These are phyloP conservation scores for Guaruba guarouba DNA, from an alignment of 2,113 vertebrate species.

Conservation along the genomic window DNA sequence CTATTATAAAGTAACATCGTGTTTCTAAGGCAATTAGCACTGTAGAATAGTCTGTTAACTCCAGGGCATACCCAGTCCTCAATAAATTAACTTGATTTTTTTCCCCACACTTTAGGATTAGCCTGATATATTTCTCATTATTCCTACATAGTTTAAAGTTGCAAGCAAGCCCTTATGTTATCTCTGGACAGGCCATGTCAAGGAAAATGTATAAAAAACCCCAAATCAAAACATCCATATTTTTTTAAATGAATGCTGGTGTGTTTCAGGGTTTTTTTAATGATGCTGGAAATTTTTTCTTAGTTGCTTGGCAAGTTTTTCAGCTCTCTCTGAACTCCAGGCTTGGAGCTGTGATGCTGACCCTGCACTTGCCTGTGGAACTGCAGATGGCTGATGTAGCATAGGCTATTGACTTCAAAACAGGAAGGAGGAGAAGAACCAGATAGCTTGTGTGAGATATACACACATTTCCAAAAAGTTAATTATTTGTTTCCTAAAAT, in stretches of 20 bases:
- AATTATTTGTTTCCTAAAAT: slow-evolving; percentile 74
- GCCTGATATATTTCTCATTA: neutral
- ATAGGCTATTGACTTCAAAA: slow-evolving; percentile 74
- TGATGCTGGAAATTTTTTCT: slow-evolving; percentile 6
- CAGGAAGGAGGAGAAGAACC: slow-evolving; percentile 75
- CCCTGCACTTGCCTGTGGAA: slow-evolving; percentile 72
- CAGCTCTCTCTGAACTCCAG: slow-evolving; percentile 29
- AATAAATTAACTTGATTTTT: neutral
- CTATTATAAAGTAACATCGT: neutral
- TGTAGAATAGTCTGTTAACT: neutral
- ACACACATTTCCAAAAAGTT: slow-evolving; percentile 66
- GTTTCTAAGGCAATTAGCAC: neutral
- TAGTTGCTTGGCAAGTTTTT: slow-evolving; percentile 66
- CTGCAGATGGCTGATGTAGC: slow-evolving; percentile 75
- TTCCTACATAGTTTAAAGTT: neutral
- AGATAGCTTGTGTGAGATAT: slow-evolving; percentile 69
- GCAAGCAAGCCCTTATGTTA: neutral
- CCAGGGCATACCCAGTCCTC: neutral
- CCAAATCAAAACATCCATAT: neutral
- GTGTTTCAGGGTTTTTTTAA: neutral
- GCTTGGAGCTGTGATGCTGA: slow-evolving; percentile 64
- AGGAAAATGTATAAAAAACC: neutral
- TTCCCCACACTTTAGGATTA: neutral
- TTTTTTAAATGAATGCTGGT: neutral
- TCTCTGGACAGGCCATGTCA: neutral